These are phyloP conservation scores for Arge pagana DNA, from an alignment of 2,888 invertebrate genomes.

Conservation along the genomic window DNA sequence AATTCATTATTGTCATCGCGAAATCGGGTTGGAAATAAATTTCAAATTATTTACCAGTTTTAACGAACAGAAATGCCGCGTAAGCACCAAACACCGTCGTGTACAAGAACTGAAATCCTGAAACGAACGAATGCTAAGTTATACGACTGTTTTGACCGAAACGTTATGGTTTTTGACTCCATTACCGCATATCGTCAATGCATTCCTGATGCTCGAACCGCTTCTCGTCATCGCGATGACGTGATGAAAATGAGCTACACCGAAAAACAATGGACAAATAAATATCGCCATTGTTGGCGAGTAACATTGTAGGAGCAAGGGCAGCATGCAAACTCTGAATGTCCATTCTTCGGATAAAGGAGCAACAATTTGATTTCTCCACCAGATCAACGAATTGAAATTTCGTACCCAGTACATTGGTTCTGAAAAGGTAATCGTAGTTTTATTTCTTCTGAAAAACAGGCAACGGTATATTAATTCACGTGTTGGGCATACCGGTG, in stretches of 20 bases:
- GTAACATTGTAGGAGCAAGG: conserved; percentile 83
- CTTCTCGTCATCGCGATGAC: conserved; percentile 77
- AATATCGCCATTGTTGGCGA: conserved; percentile 76
- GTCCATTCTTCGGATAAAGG: conserved; percentile 96
- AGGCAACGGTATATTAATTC: not conserved
- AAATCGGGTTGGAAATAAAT: conserved; percentile 18
- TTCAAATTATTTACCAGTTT: conserved; percentile 68
- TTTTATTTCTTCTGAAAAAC: not conserved
- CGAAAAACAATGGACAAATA: conserved; percentile 89
- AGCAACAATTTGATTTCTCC: conserved; percentile 87
- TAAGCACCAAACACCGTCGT: conserved; percentile 94
- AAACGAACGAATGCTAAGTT: conserved; percentile 37
- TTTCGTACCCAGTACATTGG: conserved; percentile 74
- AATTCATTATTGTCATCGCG: conserved; percentile 13
- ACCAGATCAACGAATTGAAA: conserved; percentile 78
- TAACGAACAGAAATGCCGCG: conserved; percentile 87
- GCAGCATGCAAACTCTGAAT: conserved; percentile 94
- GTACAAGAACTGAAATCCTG: conserved; percentile 87
- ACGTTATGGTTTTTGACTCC: conserved; percentile 56
- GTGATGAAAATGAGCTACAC: conserved; percentile 94
- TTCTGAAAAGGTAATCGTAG: conserved; percentile 62
- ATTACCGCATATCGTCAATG: conserved; percentile 76
- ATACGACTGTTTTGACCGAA: not conserved
- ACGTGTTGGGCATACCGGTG: conserved; percentile 61
- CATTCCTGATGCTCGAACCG: conserved; percentile 72